Conservation (phyloP, 2,113 vertebrate genomes). For the Ancistrus triradiatus region DNA sequence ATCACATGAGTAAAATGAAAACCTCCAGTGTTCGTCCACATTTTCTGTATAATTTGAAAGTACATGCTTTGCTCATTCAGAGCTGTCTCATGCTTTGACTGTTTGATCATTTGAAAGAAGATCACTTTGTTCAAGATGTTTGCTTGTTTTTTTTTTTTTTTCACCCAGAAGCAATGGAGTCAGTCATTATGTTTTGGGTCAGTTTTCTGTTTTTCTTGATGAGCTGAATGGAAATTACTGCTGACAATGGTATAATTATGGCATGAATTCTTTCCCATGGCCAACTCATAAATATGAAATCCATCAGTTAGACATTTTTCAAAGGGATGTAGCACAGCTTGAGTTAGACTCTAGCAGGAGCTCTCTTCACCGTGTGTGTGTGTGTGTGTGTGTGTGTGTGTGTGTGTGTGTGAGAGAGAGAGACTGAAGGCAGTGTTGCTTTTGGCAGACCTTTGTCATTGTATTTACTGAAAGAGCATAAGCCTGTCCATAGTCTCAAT, state of each 20-base stretch:
- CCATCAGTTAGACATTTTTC: slow-evolving; percentile 31
- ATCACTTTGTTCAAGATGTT: slow-evolving; percentile 22
- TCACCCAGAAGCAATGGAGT: slow-evolving; percentile 9
- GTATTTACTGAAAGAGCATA: slow-evolving; percentile 24
- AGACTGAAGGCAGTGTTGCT: slow-evolving; percentile 14
- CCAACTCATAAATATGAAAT: slow-evolving; percentile 45
- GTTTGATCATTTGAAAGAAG: slow-evolving; percentile 22
- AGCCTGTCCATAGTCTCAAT: slow-evolving; percentile 17
- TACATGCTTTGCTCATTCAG: slow-evolving; percentile 21
- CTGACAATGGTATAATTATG: slow-evolving; percentile 40
- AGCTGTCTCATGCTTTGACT: slow-evolving; percentile 16
- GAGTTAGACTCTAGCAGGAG: slow-evolving; percentile 29
- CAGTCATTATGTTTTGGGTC: slow-evolving; percentile 31
- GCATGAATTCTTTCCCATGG: slow-evolving; percentile 34
- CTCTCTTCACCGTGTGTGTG: slow-evolving; percentile 6
- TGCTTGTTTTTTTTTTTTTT: slow-evolving; percentile 1
- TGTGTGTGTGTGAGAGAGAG: slow-evolving; percentile 2
- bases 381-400: slow-evolving; percentile 15
- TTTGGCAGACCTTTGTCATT: slow-evolving; percentile 34
- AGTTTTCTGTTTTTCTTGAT: slow-evolving; percentile 35
- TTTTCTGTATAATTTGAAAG: background rate
- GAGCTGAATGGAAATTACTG: slow-evolving; percentile 42
- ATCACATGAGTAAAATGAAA: slow-evolving; percentile 7
- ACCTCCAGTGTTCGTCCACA: too few relatives aligned
- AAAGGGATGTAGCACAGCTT: slow-evolving; percentile 37